These are phyloP conservation scores for Hypsibius dujardini DNA, from an alignment of 1,140 invertebrate genomes.

Conservation along the genomic window DNA sequence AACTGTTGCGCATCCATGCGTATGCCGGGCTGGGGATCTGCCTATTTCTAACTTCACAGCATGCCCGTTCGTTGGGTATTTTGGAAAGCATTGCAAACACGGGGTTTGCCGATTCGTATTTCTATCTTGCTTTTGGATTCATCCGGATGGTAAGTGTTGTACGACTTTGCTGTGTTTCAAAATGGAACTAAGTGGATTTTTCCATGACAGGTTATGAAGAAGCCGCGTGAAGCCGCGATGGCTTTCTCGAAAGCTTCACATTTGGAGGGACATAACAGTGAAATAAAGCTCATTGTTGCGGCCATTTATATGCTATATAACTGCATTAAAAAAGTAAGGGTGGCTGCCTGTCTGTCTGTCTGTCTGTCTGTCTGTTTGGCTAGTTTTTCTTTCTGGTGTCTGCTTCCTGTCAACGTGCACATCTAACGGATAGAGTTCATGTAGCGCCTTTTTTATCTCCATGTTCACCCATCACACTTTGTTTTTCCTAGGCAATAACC, in stretches of 20 bases:
- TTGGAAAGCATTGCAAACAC: neutral
- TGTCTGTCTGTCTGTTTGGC: no score
- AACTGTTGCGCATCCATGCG: neutral
- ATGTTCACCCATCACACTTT: no score
- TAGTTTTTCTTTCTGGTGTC: no score
- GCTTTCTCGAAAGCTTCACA: neutral
- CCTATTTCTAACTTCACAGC: neutral
- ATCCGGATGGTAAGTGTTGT: neutral
- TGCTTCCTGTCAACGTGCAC: no score
- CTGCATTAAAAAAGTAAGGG: neutral
- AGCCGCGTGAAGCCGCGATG: neutral
- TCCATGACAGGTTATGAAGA: slow-evolving; percentile 1
- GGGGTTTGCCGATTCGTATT: neutral
- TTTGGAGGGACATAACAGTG: neutral
- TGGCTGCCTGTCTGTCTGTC: no score
- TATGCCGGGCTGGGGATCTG: neutral
- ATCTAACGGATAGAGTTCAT: no score
- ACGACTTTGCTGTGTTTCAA: neutral
- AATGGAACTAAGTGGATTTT: neutral
- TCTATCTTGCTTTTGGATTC: neutral
- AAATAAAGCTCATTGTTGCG: neutral
- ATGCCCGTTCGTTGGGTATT: neutral
- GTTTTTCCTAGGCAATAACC: no score
- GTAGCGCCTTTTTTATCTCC: no score
- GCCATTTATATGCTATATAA: neutral